Conservation (phyloP, 2,113 vertebrate genomes). For the Brachypodius melanocephalos region DNA sequence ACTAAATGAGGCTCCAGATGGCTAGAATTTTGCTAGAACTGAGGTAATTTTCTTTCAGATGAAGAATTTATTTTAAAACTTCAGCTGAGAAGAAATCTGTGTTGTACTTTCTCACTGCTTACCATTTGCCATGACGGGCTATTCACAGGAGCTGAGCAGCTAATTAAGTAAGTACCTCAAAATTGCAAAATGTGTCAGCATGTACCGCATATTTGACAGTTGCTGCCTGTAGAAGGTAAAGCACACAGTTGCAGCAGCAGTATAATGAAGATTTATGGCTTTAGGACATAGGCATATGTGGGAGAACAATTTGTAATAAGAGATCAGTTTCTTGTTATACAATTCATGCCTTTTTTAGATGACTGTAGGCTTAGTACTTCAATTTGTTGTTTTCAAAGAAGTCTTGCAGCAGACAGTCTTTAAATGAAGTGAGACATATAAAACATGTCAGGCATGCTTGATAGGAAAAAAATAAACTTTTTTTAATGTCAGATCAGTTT, state of each 20-base stretch:
- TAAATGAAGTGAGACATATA: neutral
- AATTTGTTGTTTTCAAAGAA: neutral
- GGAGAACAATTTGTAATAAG: neutral
- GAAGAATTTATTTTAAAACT: neutral
- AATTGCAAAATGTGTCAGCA: neutral
- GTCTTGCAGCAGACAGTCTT: neutral
- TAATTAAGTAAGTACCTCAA: neutral
- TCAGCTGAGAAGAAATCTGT: neutral
- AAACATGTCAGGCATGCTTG: neutral
- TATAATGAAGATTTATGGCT: neutral
- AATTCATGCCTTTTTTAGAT: neutral
- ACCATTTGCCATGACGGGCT: neutral
- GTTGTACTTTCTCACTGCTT: neutral
- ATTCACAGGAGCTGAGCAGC: neutral
- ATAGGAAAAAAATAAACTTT: neutral
- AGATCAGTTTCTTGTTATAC: neutral
- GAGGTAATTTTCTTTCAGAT: neutral
- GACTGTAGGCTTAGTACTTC: neutral
- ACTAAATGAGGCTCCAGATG: neutral
- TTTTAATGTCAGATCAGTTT: neutral
- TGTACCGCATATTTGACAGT: accelerated
- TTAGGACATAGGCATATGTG: neutral
- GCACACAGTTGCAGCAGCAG: neutral
- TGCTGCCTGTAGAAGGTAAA: neutral
- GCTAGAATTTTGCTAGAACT: neutral